phyloP scores from a whole-genome alignment of 2,797 vertebrate genomes.

The Cynopterus sphinx region DNA sequence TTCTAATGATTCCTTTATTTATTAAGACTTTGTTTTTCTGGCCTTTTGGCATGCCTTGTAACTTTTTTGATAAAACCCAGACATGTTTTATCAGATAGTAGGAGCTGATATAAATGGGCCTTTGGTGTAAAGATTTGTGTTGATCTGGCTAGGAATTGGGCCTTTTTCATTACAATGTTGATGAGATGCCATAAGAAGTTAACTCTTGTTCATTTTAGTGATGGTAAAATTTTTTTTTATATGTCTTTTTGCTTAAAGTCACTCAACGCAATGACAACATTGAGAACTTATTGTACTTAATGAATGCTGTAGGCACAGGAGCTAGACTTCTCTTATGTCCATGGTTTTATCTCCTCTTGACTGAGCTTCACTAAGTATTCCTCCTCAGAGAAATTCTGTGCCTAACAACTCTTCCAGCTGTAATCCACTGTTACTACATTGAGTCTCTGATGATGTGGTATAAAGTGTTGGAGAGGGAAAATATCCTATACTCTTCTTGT shows the following conservation, averaged over 20 bases:
- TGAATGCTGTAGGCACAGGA: not conserved
- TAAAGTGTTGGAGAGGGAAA: not conserved
- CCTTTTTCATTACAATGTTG: not conserved
- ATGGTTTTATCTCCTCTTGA: not conserved
- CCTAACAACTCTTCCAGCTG: not conserved
- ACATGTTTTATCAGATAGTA: not conserved
- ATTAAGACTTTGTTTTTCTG: not conserved
- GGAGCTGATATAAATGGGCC: not conserved
- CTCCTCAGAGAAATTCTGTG: not conserved
- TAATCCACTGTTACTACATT: not conserved
- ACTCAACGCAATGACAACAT: not conserved
- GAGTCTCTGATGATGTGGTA: not conserved
- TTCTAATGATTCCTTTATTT: not conserved
- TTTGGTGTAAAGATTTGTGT: not conserved
- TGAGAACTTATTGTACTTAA: not conserved
- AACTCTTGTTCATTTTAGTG: not conserved
- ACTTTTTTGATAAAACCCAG: not conserved
- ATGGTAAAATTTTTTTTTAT: not conserved
- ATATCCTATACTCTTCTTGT: not conserved
- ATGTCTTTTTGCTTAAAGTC: not conserved
- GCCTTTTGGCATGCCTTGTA: not conserved
- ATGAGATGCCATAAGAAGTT: not conserved
- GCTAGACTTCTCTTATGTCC: not conserved
- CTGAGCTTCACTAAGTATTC: not conserved
- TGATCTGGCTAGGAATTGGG: not conserved